Evolutionary conservation across 2,113 vertebrate species (phyloP), one percentile per base, ranked within the genome.

Genomic region (Gnathonemus longibarbis): DNA sequence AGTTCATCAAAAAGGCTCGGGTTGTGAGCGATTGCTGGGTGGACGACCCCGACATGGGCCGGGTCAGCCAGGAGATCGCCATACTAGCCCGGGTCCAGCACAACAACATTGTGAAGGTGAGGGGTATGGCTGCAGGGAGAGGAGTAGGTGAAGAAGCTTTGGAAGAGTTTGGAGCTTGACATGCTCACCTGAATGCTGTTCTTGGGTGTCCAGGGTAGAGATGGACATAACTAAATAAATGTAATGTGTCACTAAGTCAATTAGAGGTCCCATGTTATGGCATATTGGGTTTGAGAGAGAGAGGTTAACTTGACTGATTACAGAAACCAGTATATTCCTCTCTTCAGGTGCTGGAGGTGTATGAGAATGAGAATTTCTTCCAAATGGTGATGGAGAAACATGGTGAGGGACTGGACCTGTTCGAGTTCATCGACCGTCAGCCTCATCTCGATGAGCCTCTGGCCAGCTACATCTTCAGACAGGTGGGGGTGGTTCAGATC

Each of bases 341-440:
- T 90, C 27, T 84, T 39, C 77, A 99, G 97, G 95, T 99, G 42
- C 89, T 98, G 91, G 96, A 97, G 90, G 95, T 99, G 9, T 98
- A 98, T 95, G 97, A 99, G 93, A 99, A 99, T 90, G 96, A 96
- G 21, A 92, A 50, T 5, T 99, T 97, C 93, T 99, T 99, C 92
- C 98, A 99, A 89, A 96, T 99, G 91, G 98, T 99, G 90, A 99
- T 99, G 98, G 97, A 99, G 94, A 98, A 98, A 91, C 97, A 98
- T 0, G 98, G 98, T 49, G 96, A 96, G 0, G 97, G 97, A 45
- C 91, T 99, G 90, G 98, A 99, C 94, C 97, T 99, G 88, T 99
- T 99, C 48, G 95, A 98, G 0, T 99, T 99, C 91, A 99, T 99
- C 1, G 98, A 99, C 90, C 94, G 92, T 90, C 97, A 97, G 53